phyloP scores from a whole-genome alignment of 2,888 invertebrate species.

The Pollenia angustigena region DNA sequence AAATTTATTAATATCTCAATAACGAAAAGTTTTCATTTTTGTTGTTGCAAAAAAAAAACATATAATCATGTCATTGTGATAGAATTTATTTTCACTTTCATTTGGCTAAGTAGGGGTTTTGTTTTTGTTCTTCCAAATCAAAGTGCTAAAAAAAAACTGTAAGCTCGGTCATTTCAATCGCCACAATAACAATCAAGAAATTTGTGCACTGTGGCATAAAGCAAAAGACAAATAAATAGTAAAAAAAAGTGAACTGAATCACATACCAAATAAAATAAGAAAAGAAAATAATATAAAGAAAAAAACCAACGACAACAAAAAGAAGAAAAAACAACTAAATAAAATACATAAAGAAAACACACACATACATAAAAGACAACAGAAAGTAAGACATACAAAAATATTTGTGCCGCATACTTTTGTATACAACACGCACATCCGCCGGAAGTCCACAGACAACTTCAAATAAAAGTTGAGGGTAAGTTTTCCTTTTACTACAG shows the following conservation, averaged over 20 bases:
- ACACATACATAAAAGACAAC: neutral
- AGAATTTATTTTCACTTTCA: neutral
- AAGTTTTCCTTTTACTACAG: constrained; percentile 27
- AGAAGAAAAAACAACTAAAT: constrained; percentile 18
- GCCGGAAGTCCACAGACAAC: constrained; percentile 53
- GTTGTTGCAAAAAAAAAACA: neutral
- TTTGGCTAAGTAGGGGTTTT: neutral
- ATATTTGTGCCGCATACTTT: constrained; percentile 45
- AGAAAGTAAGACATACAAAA: neutral
- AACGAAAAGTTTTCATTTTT: neutral
- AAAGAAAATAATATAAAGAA: neutral
- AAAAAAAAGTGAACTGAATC: constrained; percentile 17
- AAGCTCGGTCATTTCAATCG: neutral
- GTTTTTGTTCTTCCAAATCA: neutral
- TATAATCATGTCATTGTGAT: constrained; percentile 9
- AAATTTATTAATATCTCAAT: neutral
- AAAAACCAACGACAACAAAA: neutral
- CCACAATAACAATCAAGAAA: neutral
- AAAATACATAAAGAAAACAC: neutral
- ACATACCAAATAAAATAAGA: neutral
- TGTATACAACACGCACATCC: constrained; percentile 48
- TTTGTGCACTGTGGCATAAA: constrained; percentile 20
- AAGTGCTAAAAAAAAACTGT: neutral
- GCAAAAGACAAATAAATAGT: neutral
- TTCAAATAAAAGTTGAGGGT: constrained; percentile 55